Percentiles rank a stretch among this genome's conserved stretches.
These are phyloP conservation scores for Masnerella sp. DNA, from an alignment of 2,888 invertebrate species.

Conservation along the genomic window DNA sequence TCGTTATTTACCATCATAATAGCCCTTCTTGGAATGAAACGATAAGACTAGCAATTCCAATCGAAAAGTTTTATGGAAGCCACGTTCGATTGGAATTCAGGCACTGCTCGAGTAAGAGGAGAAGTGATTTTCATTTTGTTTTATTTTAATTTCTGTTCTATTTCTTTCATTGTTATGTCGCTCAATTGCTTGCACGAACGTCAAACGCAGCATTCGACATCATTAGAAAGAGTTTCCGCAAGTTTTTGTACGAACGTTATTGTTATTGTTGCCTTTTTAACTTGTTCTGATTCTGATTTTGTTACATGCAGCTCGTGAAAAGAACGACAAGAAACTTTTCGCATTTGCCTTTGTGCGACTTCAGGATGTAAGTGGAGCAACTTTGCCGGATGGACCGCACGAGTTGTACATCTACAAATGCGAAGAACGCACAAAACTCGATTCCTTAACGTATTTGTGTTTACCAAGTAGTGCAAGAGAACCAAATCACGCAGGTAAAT, in stretches of 20 bases:
- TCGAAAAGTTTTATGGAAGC: constrained; percentile 94
- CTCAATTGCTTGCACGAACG: neutral
- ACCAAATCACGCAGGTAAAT: constrained; percentile 70
- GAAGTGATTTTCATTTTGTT: constrained; percentile 46
- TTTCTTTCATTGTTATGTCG: constrained; percentile 12
- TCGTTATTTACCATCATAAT: constrained; percentile 96
- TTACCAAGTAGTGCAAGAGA: constrained; percentile 76
- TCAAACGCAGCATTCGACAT: neutral
- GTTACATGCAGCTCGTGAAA: constrained; percentile 85
- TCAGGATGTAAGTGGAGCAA: constrained; percentile 94
- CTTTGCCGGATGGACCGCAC: constrained; percentile 91
- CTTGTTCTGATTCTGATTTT: neutral
- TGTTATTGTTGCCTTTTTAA: neutral
- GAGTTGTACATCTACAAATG: constrained; percentile 96
- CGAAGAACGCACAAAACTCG: constrained; percentile 87
- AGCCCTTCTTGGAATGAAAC: constrained; percentile 95
- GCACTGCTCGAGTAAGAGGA: constrained; percentile 92
- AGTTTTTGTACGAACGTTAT: neutral
- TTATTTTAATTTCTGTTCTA: constrained; percentile 34
- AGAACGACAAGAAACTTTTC: constrained; percentile 93
- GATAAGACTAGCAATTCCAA: constrained; percentile 90
- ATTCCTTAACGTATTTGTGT: constrained; percentile 79
- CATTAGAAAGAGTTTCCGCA: neutral
- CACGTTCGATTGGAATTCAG: constrained; percentile 94
- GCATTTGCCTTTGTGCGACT: constrained; percentile 94